Evolutionary conservation across 2,797 vertebrate species (phyloP).

Genomic region (Vespertilio murinus): DNA sequence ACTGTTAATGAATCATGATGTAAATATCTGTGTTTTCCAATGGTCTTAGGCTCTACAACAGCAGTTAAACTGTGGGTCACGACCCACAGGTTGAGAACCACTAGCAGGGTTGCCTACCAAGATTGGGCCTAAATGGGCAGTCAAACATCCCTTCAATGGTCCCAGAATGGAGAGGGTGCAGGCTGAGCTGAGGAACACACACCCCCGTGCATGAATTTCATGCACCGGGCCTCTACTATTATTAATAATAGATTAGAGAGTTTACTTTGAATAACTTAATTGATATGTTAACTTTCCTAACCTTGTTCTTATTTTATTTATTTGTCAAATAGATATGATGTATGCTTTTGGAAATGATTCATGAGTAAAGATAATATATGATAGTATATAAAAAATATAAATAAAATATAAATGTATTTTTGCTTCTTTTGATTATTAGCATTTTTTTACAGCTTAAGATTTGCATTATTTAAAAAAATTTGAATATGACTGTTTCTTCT

Average conservation of each 20-base stretch:
- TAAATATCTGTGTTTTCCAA: too few species aligned
- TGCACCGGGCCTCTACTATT: neutral
- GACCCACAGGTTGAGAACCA: too few species aligned
- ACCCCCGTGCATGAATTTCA: too few species aligned
- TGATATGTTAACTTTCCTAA: neutral
- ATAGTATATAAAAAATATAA: neutral
- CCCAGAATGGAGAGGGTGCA: too few species aligned
- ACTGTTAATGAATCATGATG: too few species aligned
- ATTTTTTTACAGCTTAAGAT: neutral
- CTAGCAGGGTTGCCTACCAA: too few species aligned
- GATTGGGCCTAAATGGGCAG: too few species aligned
- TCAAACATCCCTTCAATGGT: too few species aligned
- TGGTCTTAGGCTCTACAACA: too few species aligned
- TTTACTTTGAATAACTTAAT: conserved; percentile 36
- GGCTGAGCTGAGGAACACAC: too few species aligned
- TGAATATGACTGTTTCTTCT: neutral
- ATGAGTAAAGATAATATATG: neutral
- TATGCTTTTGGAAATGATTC: neutral
- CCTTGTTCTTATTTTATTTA: neutral
- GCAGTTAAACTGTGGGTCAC: too few species aligned
- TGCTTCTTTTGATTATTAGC: neutral
- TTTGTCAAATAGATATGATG: neutral
- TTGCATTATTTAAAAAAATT: neutral
- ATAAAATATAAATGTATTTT: neutral
- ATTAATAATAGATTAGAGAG: neutral